phyloP scores from a whole-genome alignment of 37 sponge, comb jelly and placozoan species.

The Beroe ovata region DNA sequence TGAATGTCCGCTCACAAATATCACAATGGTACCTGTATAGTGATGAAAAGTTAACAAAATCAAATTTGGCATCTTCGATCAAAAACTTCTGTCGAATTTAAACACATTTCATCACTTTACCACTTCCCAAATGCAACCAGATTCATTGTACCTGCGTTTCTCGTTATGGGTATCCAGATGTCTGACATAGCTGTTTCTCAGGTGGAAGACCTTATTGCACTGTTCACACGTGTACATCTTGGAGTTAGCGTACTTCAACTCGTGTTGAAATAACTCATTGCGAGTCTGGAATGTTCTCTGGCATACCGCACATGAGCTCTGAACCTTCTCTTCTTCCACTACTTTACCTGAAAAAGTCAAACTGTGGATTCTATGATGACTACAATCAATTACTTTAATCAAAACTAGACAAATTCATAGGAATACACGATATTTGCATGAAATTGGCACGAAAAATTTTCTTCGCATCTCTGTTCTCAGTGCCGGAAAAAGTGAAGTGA shows the following conservation, averaged over 20 bases:
- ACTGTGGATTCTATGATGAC: neutral
- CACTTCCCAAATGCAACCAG: no score
- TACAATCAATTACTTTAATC: neutral
- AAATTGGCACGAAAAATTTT: no score
- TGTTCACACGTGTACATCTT: slow-evolving; percentile 21
- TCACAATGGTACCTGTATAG: slow-evolving; percentile 56
- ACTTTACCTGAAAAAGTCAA: neutral
- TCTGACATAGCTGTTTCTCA: slow-evolving; percentile 54
- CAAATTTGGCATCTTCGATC: no score
- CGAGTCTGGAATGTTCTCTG: slow-evolving; percentile 13
- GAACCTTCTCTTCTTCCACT: neutral
- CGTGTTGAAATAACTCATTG: slow-evolving; percentile 32
- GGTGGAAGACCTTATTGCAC: slow-evolving; percentile 31
- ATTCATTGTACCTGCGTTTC: slow-evolving; percentile 56
- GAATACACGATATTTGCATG: no score
- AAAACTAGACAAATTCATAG: no score
- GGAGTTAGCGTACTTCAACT: slow-evolving; percentile 45
- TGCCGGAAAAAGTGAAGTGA: no score
- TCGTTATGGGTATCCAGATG: slow-evolving; percentile 46
- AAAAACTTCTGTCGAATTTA: no score
- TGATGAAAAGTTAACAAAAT: no score
- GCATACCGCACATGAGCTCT: slow-evolving; percentile 15
- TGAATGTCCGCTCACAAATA: slow-evolving; percentile 31
- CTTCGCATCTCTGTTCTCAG: no score
- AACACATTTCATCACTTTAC: no score